A percentile compares a stretch with the other conserved stretches of the same genome.
Conservation (phyloP, 2,113 vertebrate species). For the Caranx melampygus region DNA sequence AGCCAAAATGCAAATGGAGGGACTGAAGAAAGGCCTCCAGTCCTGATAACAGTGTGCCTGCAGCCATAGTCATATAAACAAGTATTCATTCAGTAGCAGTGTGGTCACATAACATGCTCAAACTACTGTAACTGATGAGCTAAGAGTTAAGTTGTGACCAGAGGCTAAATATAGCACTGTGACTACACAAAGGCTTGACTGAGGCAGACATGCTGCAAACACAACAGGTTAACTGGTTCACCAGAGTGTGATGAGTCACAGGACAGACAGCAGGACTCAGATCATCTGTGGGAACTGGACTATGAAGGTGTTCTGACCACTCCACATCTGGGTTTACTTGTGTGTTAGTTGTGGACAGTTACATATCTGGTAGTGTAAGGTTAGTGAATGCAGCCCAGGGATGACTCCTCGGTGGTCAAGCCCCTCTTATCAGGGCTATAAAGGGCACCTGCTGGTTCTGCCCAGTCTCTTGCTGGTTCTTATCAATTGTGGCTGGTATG, state of each 20-base stretch:
- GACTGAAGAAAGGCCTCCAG: conserved; percentile 46
- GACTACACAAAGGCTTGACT: conserved; percentile 34
- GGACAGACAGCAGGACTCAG: conserved; percentile 35
- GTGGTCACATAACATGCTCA: conserved; percentile 17
- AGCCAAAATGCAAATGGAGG: conserved; percentile 34
- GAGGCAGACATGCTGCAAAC: conserved; percentile 25
- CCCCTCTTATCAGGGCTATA: no score
- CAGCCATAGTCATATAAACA: conserved; percentile 13
- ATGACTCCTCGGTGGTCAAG: no score
- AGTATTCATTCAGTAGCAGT: not conserved
- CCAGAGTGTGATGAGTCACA: conserved; percentile 35
- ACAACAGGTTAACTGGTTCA: conserved; percentile 16
- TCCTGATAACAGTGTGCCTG: conserved; percentile 30
- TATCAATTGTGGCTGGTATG: no score
- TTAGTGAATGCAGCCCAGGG: no score
- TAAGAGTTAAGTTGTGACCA: conserved; percentile 32
- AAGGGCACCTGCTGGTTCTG: no score
- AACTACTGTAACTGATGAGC: conserved; percentile 32
- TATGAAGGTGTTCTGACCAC: conserved; percentile 10
- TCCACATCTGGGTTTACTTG: conserved; percentile 21
- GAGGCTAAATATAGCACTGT: conserved; percentile 45
- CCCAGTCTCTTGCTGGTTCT: no score
- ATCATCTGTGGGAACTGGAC: conserved; percentile 45
- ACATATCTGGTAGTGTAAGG: no score
- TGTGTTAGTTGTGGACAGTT: not conserved